phyloP scores from a whole-genome alignment of 1,140 invertebrate genomes.

The Eulimnadia texana region DNA sequence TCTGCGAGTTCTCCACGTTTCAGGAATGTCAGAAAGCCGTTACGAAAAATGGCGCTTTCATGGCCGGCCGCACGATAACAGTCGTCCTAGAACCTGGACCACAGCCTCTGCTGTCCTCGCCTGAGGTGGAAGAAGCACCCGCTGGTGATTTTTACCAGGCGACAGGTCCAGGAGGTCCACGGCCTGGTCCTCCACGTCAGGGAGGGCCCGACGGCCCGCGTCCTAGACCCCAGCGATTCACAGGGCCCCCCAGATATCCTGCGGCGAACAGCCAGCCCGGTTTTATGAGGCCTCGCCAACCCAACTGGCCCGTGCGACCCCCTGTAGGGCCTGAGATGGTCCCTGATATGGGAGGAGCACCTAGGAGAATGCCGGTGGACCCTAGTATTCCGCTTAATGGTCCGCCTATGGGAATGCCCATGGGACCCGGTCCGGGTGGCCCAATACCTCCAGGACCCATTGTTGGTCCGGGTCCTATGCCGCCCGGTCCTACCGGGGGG shows the following conservation, averaged over 20 bases:
- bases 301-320: not conserved
- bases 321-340: not conserved
- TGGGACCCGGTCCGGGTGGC: slow-evolving; percentile 13
- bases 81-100: slow-evolving; percentile 47
- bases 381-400: not conserved
- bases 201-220: slow-evolving; percentile 7
- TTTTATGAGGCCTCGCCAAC: not conserved
- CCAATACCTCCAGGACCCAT: slow-evolving; percentile 14
- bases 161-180: not conserved
- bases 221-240: not conserved
- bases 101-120: slow-evolving; percentile 26
- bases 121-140: not conserved
- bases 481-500: slow-evolving; percentile 33
- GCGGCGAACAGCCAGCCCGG: not conserved
- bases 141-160: not conserved
- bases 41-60: slow-evolving; percentile 47
- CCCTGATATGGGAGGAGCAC: not conserved
- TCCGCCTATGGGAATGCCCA: not conserved
- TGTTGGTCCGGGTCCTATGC: slow-evolving; percentile 4
- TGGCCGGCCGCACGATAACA: slow-evolving; percentile 41
- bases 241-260: not conserved
- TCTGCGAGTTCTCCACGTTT: slow-evolving; percentile 58
- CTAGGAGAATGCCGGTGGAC: slow-evolving; percentile 18
- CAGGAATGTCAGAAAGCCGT: slow-evolving; percentile 53
- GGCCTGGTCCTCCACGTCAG: not conserved